Percentiles rank a stretch among this genome's conserved stretches.
These are phyloP conservation scores for Misgurnus mizolepis DNA, from an alignment of 2,113 vertebrate genomes.

Conservation along the genomic window DNA sequence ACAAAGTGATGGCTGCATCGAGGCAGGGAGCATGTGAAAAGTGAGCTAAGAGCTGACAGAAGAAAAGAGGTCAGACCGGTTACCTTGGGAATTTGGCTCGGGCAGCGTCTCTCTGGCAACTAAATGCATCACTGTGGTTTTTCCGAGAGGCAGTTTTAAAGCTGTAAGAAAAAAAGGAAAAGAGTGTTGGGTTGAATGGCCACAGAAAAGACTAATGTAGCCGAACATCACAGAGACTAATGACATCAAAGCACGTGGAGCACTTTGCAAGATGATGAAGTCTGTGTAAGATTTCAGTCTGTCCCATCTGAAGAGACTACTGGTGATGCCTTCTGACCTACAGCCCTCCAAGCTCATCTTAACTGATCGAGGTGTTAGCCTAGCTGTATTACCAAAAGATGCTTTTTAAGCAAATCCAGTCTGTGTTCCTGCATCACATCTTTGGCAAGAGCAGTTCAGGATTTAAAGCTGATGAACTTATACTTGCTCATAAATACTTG, in stretches of 20 bases:
- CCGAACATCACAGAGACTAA: constrained; percentile 8
- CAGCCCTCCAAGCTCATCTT: not conserved
- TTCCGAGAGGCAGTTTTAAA: constrained; percentile 96
- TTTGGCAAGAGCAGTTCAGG: not conserved
- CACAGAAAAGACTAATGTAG: constrained; percentile 33
- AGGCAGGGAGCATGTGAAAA: constrained; percentile 63
- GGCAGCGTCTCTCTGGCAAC: constrained; percentile 98
- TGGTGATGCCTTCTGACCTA: not conserved
- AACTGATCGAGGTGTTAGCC: not conserved
- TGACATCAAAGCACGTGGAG: constrained; percentile 3
- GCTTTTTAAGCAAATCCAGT: not conserved
- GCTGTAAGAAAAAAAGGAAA: constrained; percentile 72
- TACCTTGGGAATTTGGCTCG: constrained; percentile 99
- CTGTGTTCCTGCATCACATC: not conserved
- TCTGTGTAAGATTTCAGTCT: not conserved
- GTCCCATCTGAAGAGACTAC: no score
- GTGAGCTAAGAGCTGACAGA: constrained; percentile 41
- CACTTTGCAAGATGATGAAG: constrained; percentile 5
- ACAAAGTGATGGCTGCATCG: constrained; percentile 38
- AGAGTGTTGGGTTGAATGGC: constrained; percentile 6
- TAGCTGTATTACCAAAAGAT: constrained; percentile 11
- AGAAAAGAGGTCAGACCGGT: constrained; percentile 53
- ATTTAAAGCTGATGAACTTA: not conserved
- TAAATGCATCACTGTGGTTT: constrained; percentile 99
- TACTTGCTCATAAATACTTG: not conserved